Conservation (phyloP, 1,140 invertebrate species). For the Drosophila nigromelanica region DNA sequence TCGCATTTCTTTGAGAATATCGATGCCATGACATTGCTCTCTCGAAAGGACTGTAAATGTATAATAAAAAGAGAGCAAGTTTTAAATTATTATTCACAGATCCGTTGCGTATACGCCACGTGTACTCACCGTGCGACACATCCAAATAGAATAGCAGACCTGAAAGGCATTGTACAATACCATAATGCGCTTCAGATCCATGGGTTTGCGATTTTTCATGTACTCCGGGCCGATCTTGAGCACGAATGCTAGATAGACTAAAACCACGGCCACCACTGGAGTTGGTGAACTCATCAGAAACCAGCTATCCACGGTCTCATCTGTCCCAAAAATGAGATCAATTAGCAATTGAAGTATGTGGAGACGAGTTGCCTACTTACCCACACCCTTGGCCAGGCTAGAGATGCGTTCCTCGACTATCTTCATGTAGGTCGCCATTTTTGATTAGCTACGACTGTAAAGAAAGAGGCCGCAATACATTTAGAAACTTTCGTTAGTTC, state of each 20-base stretch:
- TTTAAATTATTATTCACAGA: no score
- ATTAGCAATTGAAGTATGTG: neutral
- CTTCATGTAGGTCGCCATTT: constrained; percentile 77
- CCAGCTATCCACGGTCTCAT: constrained; percentile 87
- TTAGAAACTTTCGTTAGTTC: constrained; percentile 55
- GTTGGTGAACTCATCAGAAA: constrained; percentile 87
- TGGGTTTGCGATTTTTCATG: constrained; percentile 90
- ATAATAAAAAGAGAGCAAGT: neutral
- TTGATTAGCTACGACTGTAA: constrained; percentile 43
- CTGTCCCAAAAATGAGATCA: constrained; percentile 79
- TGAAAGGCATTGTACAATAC: constrained; percentile 91
- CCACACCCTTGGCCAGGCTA: constrained; percentile 74
- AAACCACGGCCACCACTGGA: constrained; percentile 85
- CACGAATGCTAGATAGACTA: constrained; percentile 88
- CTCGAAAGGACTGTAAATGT: constrained; percentile 86
- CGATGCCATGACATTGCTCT: constrained; percentile 89
- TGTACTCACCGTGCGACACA: constrained; percentile 76
- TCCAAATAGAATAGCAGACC: constrained; percentile 86
- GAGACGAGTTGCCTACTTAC: constrained; percentile 51
- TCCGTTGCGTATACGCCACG: constrained; percentile 24
- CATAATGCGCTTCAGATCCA: constrained; percentile 89
- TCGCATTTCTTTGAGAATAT: constrained; percentile 86
- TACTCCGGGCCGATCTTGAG: constrained; percentile 88
- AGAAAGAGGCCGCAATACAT: constrained; percentile 33
- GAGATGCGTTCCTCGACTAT: constrained; percentile 80